Conservation (phyloP, 2,888 invertebrate genomes). For the Lamproptera curius region DNA sequence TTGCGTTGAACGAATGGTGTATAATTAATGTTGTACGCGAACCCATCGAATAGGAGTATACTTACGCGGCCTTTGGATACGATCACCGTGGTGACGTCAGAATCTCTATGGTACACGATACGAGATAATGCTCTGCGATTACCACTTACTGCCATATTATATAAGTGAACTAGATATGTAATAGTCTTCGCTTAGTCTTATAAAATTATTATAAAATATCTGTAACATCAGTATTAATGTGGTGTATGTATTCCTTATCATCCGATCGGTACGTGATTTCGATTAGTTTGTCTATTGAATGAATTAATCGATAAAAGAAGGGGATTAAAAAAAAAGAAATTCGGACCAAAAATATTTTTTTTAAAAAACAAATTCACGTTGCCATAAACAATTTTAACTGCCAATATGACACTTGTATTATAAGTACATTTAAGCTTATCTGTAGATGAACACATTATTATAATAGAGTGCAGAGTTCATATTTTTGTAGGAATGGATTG, state of each 20-base stretch:
- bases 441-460: conserved; percentile 24
- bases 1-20: conserved; percentile 43
- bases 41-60: conserved; percentile 70
- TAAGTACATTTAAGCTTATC: conserved; percentile 34
- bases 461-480: conserved; percentile 39
- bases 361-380: conserved; percentile 68
- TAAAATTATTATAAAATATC: conserved; percentile 47
- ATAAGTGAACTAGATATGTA: conserved; percentile 63
- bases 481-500: conserved; percentile 56
- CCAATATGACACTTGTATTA: conserved; percentile 68
- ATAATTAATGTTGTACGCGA: conserved; percentile 39
- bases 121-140: conserved; percentile 37
- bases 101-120: conserved; percentile 63
- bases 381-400: conserved; percentile 72
- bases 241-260: conserved; percentile 69
- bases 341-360: conserved; percentile 75
- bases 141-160: conserved; percentile 75
- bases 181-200: conserved; percentile 68
- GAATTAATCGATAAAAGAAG: no score
- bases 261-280: conserved; percentile 48
- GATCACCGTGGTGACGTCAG: conserved; percentile 49
- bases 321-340: conserved; percentile 45
- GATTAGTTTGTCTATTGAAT: conserved; percentile 15
- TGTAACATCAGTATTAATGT: conserved; percentile 73
- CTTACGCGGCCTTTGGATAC: conserved; percentile 54